Evolutionary conservation across 2,113 vertebrate species (phyloP).

Genomic region (Scartelaos histophorus): DNA sequence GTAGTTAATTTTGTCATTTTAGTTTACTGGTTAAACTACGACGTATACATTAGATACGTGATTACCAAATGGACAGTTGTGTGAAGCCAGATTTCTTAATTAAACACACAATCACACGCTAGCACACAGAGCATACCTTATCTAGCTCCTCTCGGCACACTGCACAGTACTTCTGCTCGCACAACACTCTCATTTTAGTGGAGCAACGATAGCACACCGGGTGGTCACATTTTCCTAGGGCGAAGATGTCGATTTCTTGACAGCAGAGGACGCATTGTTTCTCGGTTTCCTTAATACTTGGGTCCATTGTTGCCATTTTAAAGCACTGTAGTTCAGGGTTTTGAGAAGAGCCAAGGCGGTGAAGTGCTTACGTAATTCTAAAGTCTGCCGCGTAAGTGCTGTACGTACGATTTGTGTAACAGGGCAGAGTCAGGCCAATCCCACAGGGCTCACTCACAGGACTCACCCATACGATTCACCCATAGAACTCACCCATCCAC

Average conservation of each 20-base stretch:
- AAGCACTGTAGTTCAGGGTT: conserved; percentile 29
- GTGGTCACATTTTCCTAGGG: conserved; percentile 94
- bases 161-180: conserved; percentile 95
- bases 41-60: background rate
- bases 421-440: background rate
- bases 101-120: conserved; percentile 43
- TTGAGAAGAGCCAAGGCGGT: conserved; percentile 15
- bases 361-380: conserved; percentile 55
- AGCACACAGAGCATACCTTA: conserved; percentile 78
- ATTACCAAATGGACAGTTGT: background rate
- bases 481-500: background rate
- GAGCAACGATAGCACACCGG: conserved; percentile 97
- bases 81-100: conserved; percentile 39
- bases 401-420: conserved; percentile 5
- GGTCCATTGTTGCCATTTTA: conserved; percentile 57
- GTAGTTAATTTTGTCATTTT: background rate
- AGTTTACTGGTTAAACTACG: background rate
- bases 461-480: background rate
- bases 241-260: conserved; percentile 89
- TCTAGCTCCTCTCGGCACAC: conserved; percentile 96
- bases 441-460: background rate
- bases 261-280: conserved; percentile 91
- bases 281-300: conserved; percentile 69
- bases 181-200: conserved; percentile 95
- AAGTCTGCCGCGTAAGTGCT: conserved; percentile 32